Conservation (phyloP, 2,113 vertebrate species). For the Furnarius figulus region DNA sequence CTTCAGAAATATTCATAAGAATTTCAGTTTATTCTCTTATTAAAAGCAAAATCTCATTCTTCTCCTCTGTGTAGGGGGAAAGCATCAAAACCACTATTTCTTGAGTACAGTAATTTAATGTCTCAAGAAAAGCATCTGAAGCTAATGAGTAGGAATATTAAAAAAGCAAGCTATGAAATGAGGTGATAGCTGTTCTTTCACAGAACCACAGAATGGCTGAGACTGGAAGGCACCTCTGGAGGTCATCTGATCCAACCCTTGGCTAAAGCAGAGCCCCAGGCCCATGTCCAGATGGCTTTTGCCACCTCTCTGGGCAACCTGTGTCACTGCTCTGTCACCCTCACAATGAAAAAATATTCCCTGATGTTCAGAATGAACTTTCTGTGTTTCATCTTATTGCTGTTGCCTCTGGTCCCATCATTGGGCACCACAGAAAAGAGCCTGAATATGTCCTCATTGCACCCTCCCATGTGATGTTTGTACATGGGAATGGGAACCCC, state of each 20-base stretch:
- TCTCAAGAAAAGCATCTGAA: neutral
- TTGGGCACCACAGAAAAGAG: neutral
- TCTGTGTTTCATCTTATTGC: neutral
- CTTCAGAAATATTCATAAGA: neutral
- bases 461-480: neutral
- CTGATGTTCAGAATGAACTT: neutral
- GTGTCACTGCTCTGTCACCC: neutral
- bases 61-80: neutral
- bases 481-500: neutral
- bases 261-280: neutral
- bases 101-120: neutral
- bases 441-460: neutral
- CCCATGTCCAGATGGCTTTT: neutral
- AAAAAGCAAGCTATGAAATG: neutral
- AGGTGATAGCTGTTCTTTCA: neutral
- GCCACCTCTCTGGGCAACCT: neutral
- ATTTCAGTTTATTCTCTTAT: neutral
- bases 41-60: neutral
- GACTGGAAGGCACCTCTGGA: neutral
- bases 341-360: neutral
- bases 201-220: neutral
- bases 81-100: neutral
- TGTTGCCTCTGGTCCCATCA: neutral
- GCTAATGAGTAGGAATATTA: neutral
- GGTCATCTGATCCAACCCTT: neutral